Conservation (phyloP, 2,888 invertebrate genomes). For the Anorthoa munda region DNA sequence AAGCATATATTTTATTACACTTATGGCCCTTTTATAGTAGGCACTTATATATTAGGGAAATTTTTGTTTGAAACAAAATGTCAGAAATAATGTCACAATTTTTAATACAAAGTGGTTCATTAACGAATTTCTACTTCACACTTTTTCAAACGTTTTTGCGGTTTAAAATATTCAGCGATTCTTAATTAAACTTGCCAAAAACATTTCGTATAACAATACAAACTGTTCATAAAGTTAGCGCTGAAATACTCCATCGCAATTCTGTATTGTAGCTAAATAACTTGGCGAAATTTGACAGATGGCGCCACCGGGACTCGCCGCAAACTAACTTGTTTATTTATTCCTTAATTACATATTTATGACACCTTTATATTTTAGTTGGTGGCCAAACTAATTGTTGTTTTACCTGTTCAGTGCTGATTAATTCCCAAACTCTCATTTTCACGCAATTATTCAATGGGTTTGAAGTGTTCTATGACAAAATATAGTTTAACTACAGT, state of each 20-base stretch:
- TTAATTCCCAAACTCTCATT: not conserved
- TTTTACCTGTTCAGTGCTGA: not conserved
- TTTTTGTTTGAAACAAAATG: not conserved
- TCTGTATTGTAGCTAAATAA: constrained; percentile 36
- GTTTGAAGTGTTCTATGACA: too few species aligned
- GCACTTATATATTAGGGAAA: not conserved
- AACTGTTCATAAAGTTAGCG: constrained; percentile 23
- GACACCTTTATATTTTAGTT: constrained; percentile 32
- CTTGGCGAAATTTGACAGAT: constrained; percentile 53
- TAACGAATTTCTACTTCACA: not conserved
- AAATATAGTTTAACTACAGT: too few species aligned
- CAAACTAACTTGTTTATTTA: constrained; percentile 45
- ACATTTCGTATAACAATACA: constrained; percentile 35
- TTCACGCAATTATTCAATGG: not conserved
- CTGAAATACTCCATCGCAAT: constrained; percentile 28
- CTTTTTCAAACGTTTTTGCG: constrained; percentile 3
- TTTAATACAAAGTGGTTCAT: not conserved
- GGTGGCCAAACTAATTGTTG: constrained; percentile 12
- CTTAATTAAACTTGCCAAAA: constrained; percentile 26
- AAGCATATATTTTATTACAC: constrained; percentile 18
- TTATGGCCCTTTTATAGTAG: constrained; percentile 14
- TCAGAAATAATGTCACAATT: not conserved
- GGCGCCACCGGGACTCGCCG: constrained; percentile 46
- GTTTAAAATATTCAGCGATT: constrained; percentile 4
- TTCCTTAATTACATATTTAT: constrained; percentile 53